Base-by-base conservation (phyloP, 1,140 invertebrate genomes). In the Eciton burchellii region DNA sequence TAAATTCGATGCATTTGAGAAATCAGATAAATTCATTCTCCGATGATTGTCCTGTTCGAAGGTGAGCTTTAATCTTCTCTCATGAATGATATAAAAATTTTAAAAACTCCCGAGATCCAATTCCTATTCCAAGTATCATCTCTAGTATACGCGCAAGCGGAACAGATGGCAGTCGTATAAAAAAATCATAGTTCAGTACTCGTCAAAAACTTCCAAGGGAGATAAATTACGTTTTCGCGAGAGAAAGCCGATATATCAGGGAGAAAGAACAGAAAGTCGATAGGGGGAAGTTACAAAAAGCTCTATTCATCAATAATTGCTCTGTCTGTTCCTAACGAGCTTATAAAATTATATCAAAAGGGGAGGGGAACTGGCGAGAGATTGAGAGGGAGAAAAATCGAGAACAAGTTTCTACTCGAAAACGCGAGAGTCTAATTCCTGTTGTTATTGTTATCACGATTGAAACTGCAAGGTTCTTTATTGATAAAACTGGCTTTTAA, bases 331-430 rank as follows among this genome's bases (percentile, higher is more conserved):
- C 21, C 26, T 60, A 73, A 73, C 16, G 8, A 73, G 41, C 43
- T 35, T 45, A 59, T 59, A 45, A 73, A 45, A 45, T 73, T 47
- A 74, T 1, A 24, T 49, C 0, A 62, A n/a, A 14, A n/a, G n/a
- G n/a, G 19, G 9, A 29, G 11, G 21, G 3, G 5, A 82, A 82
- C 12, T 81, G 45, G 45, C 6, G 63, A 0, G 19, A 47, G 11
- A 4, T 14, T 0, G 12, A 14, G 56, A 54, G 11, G 47, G 43
- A 56, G 35, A 60, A 59, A 59, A 72, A 12, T 47, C 24, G 19
- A 43, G 41, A 82, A 74, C n/a, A 56, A 63, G 62, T 9, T 76
- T 12, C 49, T 63, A 63, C 41, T 41, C n/a, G 14, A 16, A 41
- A 5, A 26, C 2, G 2, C 47, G 29, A 76, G 63, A 76, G 52